These are phyloP conservation scores for Lasioglossum lativentre DNA, from an alignment of 2,888 invertebrate genomes.

Conservation along the genomic window DNA sequence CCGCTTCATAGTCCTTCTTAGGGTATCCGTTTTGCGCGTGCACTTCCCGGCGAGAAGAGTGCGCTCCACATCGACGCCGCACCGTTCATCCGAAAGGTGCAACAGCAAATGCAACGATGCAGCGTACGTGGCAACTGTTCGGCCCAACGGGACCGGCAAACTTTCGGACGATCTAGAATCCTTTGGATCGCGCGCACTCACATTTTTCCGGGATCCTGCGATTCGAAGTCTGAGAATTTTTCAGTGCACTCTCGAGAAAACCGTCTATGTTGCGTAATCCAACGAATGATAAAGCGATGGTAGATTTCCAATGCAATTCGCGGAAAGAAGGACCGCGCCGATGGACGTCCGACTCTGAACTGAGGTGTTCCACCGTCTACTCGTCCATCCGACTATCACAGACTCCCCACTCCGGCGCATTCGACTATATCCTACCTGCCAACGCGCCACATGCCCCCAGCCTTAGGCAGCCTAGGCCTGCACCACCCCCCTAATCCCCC, in stretches of 20 bases:
- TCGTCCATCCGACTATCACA: conserved; percentile 49
- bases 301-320: background rate
- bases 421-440: conserved; percentile 51
- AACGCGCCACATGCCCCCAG: conserved; percentile 34
- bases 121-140: background rate
- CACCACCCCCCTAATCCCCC: conserved; percentile 19
- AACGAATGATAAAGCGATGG: background rate
- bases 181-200: background rate
- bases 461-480: conserved; percentile 3
- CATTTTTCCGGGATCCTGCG: background rate
- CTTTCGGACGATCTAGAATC: background rate
- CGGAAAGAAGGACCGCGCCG: conserved; percentile 55
- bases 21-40: background rate
- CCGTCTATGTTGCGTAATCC: conserved; percentile 13
- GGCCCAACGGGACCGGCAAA: background rate
- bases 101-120: background rate
- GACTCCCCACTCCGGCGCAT: conserved; percentile 48
- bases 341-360: conserved; percentile 75
- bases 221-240: no score
- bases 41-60: background rate
- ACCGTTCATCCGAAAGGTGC: background rate
- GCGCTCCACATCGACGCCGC: background rate
- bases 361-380: conserved; percentile 58
- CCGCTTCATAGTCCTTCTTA: background rate
- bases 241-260: background rate